phyloP scores from a whole-genome alignment of 2,888 invertebrate genomes.

The Cheilosia pagana region DNA sequence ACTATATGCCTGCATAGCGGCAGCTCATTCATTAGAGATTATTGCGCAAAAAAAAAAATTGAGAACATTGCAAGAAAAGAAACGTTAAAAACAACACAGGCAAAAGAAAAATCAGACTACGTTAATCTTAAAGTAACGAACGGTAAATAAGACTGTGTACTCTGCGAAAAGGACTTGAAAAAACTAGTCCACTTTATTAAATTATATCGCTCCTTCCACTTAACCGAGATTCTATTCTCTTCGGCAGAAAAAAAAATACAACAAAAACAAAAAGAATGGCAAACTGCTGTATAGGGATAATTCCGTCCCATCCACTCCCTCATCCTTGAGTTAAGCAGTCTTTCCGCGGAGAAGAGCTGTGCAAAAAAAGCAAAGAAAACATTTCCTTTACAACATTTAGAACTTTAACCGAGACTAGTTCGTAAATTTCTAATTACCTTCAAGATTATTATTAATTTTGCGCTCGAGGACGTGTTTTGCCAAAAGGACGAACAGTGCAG shows the following conservation, averaged over 20 bases:
- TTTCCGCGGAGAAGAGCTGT: too few relatives aligned
- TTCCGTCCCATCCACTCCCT: too few relatives aligned
- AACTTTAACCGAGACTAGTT: too few relatives aligned
- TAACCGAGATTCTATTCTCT: slow-evolving; percentile 53
- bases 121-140: slow-evolving; percentile 51
- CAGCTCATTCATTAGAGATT: not conserved
- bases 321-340: too few relatives aligned
- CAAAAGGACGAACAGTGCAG: too few relatives aligned
- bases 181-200: slow-evolving; percentile 48
- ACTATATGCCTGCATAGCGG: too few relatives aligned
- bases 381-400: too few relatives aligned
- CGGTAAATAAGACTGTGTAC: slow-evolving; percentile 35
- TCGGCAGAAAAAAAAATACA: not conserved
- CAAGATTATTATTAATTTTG: too few relatives aligned
- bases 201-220: slow-evolving; percentile 35
- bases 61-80: slow-evolving; percentile 22
- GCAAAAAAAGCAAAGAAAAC: too few relatives aligned
- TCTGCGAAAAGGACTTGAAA: slow-evolving; percentile 17
- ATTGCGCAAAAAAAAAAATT: slow-evolving; percentile 18
- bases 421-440: too few relatives aligned
- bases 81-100: not conserved
- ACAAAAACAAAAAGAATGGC: slow-evolving; percentile 5
- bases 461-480: too few relatives aligned
- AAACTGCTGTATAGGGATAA: too few relatives aligned
- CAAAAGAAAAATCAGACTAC: slow-evolving; percentile 28